These are phyloP conservation scores for Calyptommatus sinebrachiatus DNA, from an alignment of 2,113 vertebrate species.

Conservation along the genomic window DNA sequence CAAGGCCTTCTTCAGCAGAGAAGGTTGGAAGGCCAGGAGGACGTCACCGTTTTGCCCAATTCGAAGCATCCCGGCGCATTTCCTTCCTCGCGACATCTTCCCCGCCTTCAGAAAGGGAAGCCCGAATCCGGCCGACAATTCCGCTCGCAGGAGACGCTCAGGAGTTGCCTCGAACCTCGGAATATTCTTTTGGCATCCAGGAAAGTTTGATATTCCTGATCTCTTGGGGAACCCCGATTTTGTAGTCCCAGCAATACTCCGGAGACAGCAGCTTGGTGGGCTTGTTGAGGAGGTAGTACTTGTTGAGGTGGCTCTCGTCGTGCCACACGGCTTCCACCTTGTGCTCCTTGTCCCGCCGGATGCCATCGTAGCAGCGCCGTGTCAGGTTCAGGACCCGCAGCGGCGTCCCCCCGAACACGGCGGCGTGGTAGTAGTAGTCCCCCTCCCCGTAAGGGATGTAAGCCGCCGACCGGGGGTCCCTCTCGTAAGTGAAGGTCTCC, in stretches of 20 bases:
- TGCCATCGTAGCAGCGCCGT: conserved; percentile 54
- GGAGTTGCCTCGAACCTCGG: conserved; percentile 46
- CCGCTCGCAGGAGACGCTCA: not conserved
- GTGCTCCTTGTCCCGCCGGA: conserved; percentile 59
- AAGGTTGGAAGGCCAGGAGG: not conserved
- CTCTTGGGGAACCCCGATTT: conserved; percentile 44
- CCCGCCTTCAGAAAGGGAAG: too few species aligned
- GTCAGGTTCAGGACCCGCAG: conserved; percentile 58
- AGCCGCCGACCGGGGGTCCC: conserved; percentile 47
- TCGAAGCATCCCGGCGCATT: not conserved
- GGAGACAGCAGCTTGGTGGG: conserved; percentile 68
- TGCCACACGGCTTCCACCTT: conserved; percentile 66
- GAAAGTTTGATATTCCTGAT: conserved; percentile 53
- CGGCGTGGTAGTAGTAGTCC: conserved; percentile 66
- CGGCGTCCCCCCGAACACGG: conserved; percentile 64
- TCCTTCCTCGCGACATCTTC: too few species aligned
- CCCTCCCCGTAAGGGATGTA: conserved; percentile 58
- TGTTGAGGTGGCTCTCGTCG: conserved; percentile 70
- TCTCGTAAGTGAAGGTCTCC: conserved; percentile 56
- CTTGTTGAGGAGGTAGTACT: conserved; percentile 65
- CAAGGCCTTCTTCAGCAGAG: not conserved
- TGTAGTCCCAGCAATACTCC: conserved; percentile 70
- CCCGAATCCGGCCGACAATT: too few species aligned
- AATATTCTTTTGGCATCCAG: conserved; percentile 63
- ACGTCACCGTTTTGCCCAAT: not conserved